Evolutionary conservation across 2,888 invertebrate genomes (phyloP), one percentile per base, ranked within the genome.

Genomic region (Dicyrtoma fusca): DNA sequence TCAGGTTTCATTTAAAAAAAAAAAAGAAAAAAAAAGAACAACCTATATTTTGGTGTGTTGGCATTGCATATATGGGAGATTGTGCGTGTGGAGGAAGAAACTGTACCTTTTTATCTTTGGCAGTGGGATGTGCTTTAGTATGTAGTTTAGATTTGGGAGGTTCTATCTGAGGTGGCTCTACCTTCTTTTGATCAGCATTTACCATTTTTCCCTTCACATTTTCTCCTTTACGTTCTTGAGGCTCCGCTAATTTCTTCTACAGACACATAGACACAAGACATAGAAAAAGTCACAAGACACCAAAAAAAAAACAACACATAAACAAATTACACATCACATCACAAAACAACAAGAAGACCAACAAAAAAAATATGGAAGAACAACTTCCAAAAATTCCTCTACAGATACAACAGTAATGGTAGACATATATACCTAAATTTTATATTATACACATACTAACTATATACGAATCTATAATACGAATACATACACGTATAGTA

Each of bases 111-210:
- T 63, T 62, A 45, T 71, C 65, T 64, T 65, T 65, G 44, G 44
- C 63, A 69, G 69, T 13, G 57, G 34, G 19, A 25, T 44, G 55
- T 25, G 34, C 11, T 69, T 61, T 69, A 47, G 21, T 19, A 21
- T 64, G 64, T 19, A 44, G 17, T 49, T 49, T 51, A 47, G 47
- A 23, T 61, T 61, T 61, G 47, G 79, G 79, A 55, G 74, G 72
- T 73, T 76, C 76, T 72, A 79, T 71, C 73, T 80, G 78, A 69
- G 80, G 77, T 73, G 80, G 80, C 62, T 79, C 78, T 74, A 74
- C 64, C 47, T 72, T 34, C 72, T 73, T 71, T 11, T 70, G 65
- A 44, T 74, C 51, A 25, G 70, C 62, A 59, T 55, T 66, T 47
- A 71, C 70, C 64, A 70, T 62, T 66, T 71, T 74, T 11, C 71